Conservation (phyloP, 2,113 vertebrate genomes). For the Ophiodon elongatus region DNA sequence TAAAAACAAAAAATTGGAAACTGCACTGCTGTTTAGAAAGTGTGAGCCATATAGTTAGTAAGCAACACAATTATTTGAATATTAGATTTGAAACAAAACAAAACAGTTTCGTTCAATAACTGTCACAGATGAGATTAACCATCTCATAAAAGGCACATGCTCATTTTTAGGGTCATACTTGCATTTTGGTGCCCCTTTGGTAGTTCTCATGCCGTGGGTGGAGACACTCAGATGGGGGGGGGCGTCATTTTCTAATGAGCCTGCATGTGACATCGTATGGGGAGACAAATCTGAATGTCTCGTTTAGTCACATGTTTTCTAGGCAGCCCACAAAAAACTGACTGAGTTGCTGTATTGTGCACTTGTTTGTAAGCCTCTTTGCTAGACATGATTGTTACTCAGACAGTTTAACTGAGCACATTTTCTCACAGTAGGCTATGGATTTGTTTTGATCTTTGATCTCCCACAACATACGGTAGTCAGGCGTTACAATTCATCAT, state of each 20-base stretch:
- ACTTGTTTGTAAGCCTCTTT: neutral
- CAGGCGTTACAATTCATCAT: constrained; percentile 3
- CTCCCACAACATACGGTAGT: constrained; percentile 18
- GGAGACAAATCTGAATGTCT: too few relatives aligned
- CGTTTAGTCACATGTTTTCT: too few relatives aligned
- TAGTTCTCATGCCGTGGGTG: too few relatives aligned
- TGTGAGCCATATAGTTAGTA: constrained; percentile 28
- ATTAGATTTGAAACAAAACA: neutral
- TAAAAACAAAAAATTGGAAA: constrained; percentile 12
- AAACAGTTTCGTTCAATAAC: neutral
- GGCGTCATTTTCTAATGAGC: too few relatives aligned
- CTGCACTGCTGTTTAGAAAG: constrained; percentile 1
- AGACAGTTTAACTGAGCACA: constrained; percentile 12
- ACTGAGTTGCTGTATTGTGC: too few relatives aligned
- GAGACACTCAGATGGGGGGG: too few relatives aligned
- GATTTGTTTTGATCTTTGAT: constrained; percentile 32
- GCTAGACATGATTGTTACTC: too few relatives aligned
- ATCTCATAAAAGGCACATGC: neutral
- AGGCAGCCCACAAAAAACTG: too few relatives aligned
- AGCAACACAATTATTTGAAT: constrained; percentile 17
- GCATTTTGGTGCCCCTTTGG: too few relatives aligned
- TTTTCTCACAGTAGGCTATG: neutral
- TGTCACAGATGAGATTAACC: neutral
- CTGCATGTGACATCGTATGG: too few relatives aligned
- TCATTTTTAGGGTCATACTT: too few relatives aligned